Percentiles rank a stretch among this genome's conserved stretches.
These are phyloP conservation scores for Anoplopoma fimbria DNA, from an alignment of 2,113 vertebrate species.

Conservation along the genomic window DNA sequence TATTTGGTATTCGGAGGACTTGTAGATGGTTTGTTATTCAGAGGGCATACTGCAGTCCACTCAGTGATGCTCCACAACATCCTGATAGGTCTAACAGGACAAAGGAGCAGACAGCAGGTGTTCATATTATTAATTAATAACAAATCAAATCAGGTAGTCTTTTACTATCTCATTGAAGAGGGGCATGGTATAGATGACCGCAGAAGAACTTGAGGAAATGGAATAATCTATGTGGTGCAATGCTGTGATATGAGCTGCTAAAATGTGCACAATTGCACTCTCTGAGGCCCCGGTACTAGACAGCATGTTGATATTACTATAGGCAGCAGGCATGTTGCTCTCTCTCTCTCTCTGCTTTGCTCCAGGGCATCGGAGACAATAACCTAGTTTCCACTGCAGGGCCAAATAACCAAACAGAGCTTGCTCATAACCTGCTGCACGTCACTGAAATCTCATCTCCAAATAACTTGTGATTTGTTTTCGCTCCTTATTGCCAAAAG, in stretches of 20 bases:
- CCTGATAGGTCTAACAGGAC: conserved; percentile 19
- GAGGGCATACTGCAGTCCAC: conserved; percentile 31
- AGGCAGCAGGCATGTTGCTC: conserved; percentile 75
- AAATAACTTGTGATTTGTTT: conserved; percentile 36
- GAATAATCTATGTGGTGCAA: neutral
- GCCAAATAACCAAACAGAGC: conserved; percentile 37
- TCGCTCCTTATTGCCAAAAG: conserved; percentile 21
- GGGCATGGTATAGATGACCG: neutral
- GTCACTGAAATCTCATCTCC: conserved; percentile 29
- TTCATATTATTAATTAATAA: conserved; percentile 1
- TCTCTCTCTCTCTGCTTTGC: conserved; percentile 63
- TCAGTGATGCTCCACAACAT: conserved; percentile 37
- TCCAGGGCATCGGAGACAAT: conserved; percentile 71
- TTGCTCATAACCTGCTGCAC: conserved; percentile 47
- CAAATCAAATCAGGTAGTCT: neutral
- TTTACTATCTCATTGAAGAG: neutral
- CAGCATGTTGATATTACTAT: conserved; percentile 70
- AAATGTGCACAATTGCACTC: neutral
- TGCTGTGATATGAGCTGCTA: neutral
- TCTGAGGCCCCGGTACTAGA: conserved; percentile 42
- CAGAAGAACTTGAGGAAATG: neutral
- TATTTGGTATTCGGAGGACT: conserved; percentile 37
- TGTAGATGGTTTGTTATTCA: conserved; percentile 31
- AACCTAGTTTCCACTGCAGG: conserved; percentile 76
- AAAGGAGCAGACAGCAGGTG: conserved; percentile 2